Conservation (phyloP, 92 coral and sea anemone species). For the Phenganax marumi region DNA sequence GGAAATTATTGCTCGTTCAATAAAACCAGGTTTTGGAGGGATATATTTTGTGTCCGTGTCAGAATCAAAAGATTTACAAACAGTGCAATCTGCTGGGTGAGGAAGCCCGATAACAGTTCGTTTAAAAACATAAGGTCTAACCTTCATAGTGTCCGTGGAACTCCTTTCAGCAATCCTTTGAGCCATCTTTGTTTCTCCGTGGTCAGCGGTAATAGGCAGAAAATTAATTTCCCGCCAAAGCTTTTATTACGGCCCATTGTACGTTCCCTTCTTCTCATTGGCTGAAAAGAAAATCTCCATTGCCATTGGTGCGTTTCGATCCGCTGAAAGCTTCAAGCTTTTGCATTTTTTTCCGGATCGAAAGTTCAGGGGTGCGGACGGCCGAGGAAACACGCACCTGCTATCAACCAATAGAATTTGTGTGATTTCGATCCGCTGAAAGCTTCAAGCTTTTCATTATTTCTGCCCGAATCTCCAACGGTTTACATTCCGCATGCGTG, state of each 20-base stretch:
- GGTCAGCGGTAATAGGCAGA: constrained; percentile 21
- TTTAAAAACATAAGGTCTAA: constrained; percentile 43
- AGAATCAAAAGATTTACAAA: constrained; percentile 32
- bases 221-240: constrained; percentile 33
- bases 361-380: too few species aligned
- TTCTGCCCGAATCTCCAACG: too few species aligned
- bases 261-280: too few species aligned
- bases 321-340: too few species aligned
- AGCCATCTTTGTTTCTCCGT: constrained; percentile 29
- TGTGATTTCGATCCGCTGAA: too few species aligned
- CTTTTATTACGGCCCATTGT: constrained; percentile 25
- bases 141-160: constrained; percentile 2
- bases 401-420: too few species aligned
- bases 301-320: too few species aligned
- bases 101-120: constrained; percentile 36
- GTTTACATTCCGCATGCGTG: too few species aligned
- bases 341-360: too few species aligned
- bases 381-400: too few species aligned
- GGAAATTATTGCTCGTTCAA: constrained; percentile 29
- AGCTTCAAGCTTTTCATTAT: too few species aligned
- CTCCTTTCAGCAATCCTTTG: neutral
- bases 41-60: constrained; percentile 13
- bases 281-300: too few species aligned
- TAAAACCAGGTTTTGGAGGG: constrained; percentile 29
- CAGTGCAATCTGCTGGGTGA: constrained; percentile 44